Percentiles rank a stretch among this genome's conserved stretches.
Evolutionary conservation across 2,113 vertebrate species (phyloP).

Genomic region (Salvator merianae): DNA sequence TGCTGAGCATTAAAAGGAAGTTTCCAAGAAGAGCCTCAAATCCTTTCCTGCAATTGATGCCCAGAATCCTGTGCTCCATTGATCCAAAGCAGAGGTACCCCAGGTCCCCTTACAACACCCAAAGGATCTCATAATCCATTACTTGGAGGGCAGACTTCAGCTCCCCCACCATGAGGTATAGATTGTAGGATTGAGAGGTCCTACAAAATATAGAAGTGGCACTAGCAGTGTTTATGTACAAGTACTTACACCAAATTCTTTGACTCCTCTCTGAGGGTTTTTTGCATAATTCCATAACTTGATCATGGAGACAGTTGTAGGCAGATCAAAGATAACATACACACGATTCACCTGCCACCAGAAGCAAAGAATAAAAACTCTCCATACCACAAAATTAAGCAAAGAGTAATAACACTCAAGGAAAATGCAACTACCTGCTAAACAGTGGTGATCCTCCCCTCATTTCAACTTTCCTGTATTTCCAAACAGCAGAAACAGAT

Average conservation of each 20-base stretch:
- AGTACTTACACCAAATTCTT: slow-evolving; percentile 93
- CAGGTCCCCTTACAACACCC: neutral
- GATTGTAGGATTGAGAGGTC: neutral
- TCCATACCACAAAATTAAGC: too few relatives aligned
- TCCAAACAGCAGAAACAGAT: too few relatives aligned
- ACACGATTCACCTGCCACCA: slow-evolving; percentile 89
- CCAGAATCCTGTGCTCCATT: neutral
- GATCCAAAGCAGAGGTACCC: neutral
- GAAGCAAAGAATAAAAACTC: slow-evolving; percentile 29
- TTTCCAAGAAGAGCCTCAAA: neutral
- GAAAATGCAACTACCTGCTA: too few relatives aligned
- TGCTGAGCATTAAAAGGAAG: neutral
- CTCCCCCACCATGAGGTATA: neutral
- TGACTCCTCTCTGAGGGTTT: slow-evolving; percentile 93
- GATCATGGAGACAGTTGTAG: slow-evolving; percentile 94
- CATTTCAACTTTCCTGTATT: too few relatives aligned
- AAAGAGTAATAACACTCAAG: too few relatives aligned
- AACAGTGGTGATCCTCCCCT: too few relatives aligned
- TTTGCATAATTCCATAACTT: slow-evolving; percentile 98
- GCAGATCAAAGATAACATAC: slow-evolving; percentile 95
- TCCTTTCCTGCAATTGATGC: neutral
- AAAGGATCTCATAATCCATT: neutral
- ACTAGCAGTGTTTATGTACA: slow-evolving; percentile 29
- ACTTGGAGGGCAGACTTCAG: neutral
- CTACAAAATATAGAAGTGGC: neutral